Conservation (phyloP, 2,888 invertebrate genomes). For the Selenia dentaria region DNA sequence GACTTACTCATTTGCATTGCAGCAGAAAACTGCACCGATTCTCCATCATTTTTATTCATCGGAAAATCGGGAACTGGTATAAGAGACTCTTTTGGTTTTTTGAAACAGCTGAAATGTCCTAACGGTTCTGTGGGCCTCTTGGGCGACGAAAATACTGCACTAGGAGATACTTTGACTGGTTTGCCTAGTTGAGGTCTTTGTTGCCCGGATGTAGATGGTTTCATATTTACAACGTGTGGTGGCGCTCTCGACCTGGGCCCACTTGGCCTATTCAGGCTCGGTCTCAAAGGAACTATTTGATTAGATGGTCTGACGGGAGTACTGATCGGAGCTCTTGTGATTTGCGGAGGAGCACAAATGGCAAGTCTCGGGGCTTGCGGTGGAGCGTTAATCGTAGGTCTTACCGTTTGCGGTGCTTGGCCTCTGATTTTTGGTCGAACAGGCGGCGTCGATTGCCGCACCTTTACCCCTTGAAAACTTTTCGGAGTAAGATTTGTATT, state of each 20-base stretch:
- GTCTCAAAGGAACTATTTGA: slow-evolving; percentile 53
- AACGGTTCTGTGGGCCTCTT: slow-evolving; percentile 57
- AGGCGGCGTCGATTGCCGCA: slow-evolving; percentile 52
- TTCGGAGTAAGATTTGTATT: slow-evolving; percentile 43
- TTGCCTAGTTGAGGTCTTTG: slow-evolving; percentile 44
- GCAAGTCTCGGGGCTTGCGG: slow-evolving; percentile 38
- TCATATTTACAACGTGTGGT: slow-evolving; percentile 41
- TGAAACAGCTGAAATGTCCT: slow-evolving; percentile 70
- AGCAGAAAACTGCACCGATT: slow-evolving; percentile 50
- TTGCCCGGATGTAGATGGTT: slow-evolving; percentile 41
- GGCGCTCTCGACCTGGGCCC: slow-evolving; percentile 51
- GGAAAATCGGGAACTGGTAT: slow-evolving; percentile 53
- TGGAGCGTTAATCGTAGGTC: slow-evolving; percentile 33
- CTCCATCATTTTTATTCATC: slow-evolving; percentile 39
- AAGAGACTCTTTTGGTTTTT: slow-evolving; percentile 70
- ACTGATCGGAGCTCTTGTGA: slow-evolving; percentile 36
- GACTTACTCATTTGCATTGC: slow-evolving; percentile 57
- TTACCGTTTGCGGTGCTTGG: slow-evolving; percentile 36
- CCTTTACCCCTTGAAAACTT: slow-evolving; percentile 54
- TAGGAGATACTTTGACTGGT: slow-evolving; percentile 62
- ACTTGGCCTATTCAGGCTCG: slow-evolving; percentile 42
- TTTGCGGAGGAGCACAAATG: slow-evolving; percentile 26
- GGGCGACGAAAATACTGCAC: slow-evolving; percentile 41
- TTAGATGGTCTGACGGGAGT: slow-evolving; percentile 44
- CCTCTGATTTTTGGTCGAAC: slow-evolving; percentile 26